A percentile compares a stretch with the other conserved stretches of the same genome.
Conservation (phyloP, 30 jellyfish, hydroid and myxozoan genomes). For the Turritopsis dohrnii region DNA sequence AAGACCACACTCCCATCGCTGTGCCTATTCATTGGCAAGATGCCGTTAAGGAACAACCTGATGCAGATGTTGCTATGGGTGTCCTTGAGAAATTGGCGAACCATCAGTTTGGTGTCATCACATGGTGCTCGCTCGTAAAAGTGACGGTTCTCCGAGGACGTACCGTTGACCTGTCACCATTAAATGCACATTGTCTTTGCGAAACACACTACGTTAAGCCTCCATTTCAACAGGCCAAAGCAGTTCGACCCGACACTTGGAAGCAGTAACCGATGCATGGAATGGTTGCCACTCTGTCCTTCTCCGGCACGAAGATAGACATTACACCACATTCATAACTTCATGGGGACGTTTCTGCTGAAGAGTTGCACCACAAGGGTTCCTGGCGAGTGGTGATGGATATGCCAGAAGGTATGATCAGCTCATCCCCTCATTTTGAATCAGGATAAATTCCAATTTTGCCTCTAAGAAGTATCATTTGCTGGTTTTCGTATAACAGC, state of each 20-base stretch:
- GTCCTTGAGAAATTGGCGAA: background rate
- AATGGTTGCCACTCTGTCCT: background rate
- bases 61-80: background rate
- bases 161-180: background rate
- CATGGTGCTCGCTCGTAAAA: background rate
- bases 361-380: background rate
- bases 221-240: background rate
- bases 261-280: background rate
- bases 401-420: conserved; percentile 5
- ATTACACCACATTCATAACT: background rate
- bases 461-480: background rate
- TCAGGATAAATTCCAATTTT: conserved; percentile 4
- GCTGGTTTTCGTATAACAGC: conserved; percentile 7
- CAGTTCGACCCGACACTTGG: background rate
- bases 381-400: conserved; percentile 14
- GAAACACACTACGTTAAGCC: background rate
- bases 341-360: background rate
- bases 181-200: background rate
- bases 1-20: background rate
- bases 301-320: background rate
- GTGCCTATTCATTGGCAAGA: conserved; percentile 4
- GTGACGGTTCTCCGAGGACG: background rate
- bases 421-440: conserved; percentile 10
- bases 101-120: background rate
- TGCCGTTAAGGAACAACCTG: background rate